These are phyloP conservation scores for Sarcoramphus papa DNA, from an alignment of 2,797 vertebrate species.

Conservation along the genomic window DNA sequence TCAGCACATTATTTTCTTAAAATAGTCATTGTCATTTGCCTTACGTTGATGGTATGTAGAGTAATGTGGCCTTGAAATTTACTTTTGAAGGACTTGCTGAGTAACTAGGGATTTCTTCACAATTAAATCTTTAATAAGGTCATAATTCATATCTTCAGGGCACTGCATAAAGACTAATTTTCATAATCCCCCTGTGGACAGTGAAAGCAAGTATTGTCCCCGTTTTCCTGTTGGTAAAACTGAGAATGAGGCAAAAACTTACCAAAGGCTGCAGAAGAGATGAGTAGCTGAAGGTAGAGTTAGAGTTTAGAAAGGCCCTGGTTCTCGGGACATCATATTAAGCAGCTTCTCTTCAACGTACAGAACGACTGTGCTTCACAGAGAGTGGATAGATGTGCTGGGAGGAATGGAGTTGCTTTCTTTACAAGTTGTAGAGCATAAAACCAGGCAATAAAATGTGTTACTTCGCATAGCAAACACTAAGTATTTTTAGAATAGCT, in stretches of 20 bases:
- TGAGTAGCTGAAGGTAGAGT: neutral
- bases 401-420: neutral
- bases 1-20: neutral
- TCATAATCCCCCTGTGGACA: neutral
- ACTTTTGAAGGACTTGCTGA: neutral
- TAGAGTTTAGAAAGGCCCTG: neutral
- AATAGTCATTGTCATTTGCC: neutral
- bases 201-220: neutral
- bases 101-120: conserved; percentile 32
- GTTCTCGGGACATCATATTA: neutral
- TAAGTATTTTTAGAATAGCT: neutral
- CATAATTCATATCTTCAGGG: conserved; percentile 18
- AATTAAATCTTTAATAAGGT: conserved; percentile 56
- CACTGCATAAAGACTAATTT: neutral
- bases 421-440: neutral
- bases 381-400: neutral
- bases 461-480: neutral
- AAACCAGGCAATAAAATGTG: neutral
- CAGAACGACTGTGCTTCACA: neutral
- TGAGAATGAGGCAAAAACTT: neutral
- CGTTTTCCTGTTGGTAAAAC: neutral
- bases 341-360: neutral
- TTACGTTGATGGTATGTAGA: neutral
- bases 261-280: neutral
- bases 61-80: conserved; percentile 19